Conservation (phyloP, 2,797 vertebrate genomes). For the Vultur gryphus region DNA sequence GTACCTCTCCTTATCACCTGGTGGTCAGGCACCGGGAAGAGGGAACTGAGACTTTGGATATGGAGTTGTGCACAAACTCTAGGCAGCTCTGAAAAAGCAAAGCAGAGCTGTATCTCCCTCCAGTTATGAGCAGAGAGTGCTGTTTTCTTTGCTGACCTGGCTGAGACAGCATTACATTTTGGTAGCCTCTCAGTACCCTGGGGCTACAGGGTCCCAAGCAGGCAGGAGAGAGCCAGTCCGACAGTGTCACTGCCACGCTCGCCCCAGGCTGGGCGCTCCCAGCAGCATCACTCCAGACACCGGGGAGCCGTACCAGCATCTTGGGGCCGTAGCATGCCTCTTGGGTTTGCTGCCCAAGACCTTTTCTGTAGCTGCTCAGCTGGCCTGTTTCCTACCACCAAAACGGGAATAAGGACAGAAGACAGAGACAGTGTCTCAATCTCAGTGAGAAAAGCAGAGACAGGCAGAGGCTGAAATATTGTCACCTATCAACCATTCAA, state of each 20-base stretch:
- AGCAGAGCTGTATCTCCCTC: background rate
- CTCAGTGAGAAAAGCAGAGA: background rate
- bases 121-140: background rate
- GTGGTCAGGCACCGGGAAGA: background rate
- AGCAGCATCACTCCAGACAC: background rate
- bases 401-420: background rate
- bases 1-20: constrained; percentile 2
- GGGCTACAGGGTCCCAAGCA: background rate
- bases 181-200: background rate
- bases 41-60: background rate
- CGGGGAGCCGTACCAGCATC: background rate
- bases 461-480: background rate
- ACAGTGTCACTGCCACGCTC: accelerated
- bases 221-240: background rate
- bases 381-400: background rate
- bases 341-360: background rate
- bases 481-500: background rate
- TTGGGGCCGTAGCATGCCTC: accelerated
- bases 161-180: background rate
- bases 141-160: background rate
- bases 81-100: background rate
- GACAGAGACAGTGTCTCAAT: background rate
- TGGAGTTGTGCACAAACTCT: background rate
- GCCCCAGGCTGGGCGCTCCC: background rate
- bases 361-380: background rate